Conservation (phyloP, 1,140 invertebrate species). For the Drosophila carrolli region DNA sequence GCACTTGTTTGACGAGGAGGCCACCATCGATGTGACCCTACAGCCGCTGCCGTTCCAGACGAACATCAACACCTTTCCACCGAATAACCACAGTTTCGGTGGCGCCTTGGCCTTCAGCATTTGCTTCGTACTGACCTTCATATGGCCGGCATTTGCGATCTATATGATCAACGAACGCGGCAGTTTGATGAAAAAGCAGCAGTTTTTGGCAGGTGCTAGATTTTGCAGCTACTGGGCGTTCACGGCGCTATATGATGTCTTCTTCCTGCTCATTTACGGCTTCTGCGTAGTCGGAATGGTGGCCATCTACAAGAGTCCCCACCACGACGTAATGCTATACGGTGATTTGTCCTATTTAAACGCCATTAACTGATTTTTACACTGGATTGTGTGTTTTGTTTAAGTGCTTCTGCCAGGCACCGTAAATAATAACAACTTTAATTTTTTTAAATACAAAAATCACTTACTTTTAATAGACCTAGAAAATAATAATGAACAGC, state of each 20-base stretch:
- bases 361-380: too few relatives aligned
- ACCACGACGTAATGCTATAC: background rate
- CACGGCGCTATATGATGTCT: background rate
- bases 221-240: background rate
- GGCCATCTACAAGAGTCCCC: conserved; percentile 20
- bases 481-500: too few relatives aligned
- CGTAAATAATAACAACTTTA: too few relatives aligned
- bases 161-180: conserved; percentile 15
- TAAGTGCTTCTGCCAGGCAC: too few relatives aligned
- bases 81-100: conserved; percentile 25
- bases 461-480: too few relatives aligned
- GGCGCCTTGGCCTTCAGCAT: conserved; percentile 34
- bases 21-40: conserved; percentile 58
- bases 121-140: conserved; percentile 23
- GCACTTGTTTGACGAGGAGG: conserved; percentile 35
- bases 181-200: conserved; percentile 42
- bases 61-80: conserved; percentile 25
- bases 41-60: conserved; percentile 35
- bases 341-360: background rate
- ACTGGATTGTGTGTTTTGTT: too few relatives aligned
- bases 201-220: conserved; percentile 43
- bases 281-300: background rate
- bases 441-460: too few relatives aligned
- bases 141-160: conserved; percentile 25
- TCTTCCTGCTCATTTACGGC: background rate